phyloP scores from a whole-genome alignment of 2,888 invertebrate genomes.

The Calliscelio sp. region DNA sequence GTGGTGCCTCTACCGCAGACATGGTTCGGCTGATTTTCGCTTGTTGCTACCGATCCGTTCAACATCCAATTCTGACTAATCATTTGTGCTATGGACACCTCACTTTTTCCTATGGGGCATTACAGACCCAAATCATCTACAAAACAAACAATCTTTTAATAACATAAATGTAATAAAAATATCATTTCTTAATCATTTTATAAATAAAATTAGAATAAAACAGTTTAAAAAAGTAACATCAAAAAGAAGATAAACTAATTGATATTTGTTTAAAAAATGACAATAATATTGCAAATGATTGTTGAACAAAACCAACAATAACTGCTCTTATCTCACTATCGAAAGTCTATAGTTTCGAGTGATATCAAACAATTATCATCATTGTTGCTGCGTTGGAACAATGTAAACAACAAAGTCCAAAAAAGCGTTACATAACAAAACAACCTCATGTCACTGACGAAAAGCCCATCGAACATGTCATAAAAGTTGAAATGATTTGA shows the following conservation, averaged over 20 bases:
- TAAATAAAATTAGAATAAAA: neutral
- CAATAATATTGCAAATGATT: no score
- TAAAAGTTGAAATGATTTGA: no score
- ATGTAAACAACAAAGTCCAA: slow-evolving; percentile 26
- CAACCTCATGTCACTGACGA: slow-evolving; percentile 1
- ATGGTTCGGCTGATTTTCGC: slow-evolving; percentile 76
- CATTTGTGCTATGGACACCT: slow-evolving; percentile 82
- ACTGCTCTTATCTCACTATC: neutral
- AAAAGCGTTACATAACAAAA: slow-evolving; percentile 30
- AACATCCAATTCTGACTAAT: slow-evolving; percentile 42
- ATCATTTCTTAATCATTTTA: neutral
- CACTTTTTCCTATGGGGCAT: slow-evolving; percentile 80
- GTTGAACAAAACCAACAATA: neutral
- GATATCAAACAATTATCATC: slow-evolving; percentile 21
- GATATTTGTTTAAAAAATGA: no score
- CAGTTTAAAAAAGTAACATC: no score
- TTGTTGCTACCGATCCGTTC: slow-evolving; percentile 39
- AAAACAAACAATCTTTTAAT: neutral
- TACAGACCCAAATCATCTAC: slow-evolving; percentile 75
- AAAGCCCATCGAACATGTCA: neutral
- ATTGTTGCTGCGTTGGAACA: slow-evolving; percentile 1
- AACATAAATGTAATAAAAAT: neutral
- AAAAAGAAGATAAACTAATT: no score
- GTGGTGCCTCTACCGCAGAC: slow-evolving; percentile 88
- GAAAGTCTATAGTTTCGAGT: no score